These are phyloP conservation scores for Phrynocephalus versicolor DNA, from an alignment of 2,113 vertebrate genomes.

Conservation along the genomic window DNA sequence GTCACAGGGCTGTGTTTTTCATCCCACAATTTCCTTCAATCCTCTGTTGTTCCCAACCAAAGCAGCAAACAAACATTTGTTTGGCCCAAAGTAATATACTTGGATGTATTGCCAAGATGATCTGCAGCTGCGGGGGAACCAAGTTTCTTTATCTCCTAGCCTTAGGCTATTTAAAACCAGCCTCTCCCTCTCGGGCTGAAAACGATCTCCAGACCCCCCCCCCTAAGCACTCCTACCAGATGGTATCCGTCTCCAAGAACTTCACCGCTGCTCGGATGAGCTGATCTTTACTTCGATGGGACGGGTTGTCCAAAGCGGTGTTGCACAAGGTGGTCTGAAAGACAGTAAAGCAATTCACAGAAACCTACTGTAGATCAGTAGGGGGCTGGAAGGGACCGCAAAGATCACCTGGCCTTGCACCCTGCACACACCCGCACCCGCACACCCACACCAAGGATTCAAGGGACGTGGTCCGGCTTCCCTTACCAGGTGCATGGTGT, in stretches of 20 bases:
- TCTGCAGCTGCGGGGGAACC: neutral
- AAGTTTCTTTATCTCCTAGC: neutral
- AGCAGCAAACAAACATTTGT: no score
- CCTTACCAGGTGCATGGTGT: conserved; percentile 93
- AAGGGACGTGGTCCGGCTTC: no score
- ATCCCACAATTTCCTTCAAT: neutral
- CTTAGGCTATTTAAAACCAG: neutral
- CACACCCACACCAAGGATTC: no score
- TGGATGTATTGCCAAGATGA: neutral
- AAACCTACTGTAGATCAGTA: neutral
- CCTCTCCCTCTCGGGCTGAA: no score
- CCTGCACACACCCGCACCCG: no score
- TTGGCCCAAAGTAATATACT: neutral
- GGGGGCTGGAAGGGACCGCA: neutral
- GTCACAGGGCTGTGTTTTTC: neutral
- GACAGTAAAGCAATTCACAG: neutral
- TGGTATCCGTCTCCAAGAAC: conserved; percentile 93
- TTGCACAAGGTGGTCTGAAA: conserved; percentile 92
- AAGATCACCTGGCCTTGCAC: neutral
- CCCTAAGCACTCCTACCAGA: conserved; percentile 81
- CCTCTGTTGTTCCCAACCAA: neutral
- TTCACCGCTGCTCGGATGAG: conserved; percentile 89
- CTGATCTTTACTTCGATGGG: conserved; percentile 82
- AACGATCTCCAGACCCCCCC: neutral
- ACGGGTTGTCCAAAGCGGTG: conserved; percentile 94